Evolutionary conservation across 2,113 vertebrate species (phyloP).

Genomic region (Nipponia nippon): DNA sequence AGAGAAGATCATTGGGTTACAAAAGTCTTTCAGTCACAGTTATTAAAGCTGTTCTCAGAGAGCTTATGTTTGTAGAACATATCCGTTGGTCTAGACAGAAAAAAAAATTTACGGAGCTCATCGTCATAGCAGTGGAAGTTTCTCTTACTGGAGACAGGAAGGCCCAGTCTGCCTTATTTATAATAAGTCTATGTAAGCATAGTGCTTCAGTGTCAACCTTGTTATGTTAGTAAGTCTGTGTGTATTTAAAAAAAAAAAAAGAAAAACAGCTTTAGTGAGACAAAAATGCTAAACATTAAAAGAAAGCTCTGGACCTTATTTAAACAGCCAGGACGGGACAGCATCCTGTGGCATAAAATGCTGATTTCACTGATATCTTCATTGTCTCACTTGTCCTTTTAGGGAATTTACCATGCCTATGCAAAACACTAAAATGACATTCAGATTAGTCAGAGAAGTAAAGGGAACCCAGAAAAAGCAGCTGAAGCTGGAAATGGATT

Average conservation of each 20-base stretch:
- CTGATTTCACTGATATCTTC: neutral
- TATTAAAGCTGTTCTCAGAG: neutral
- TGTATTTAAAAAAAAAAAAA: neutral
- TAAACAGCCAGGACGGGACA: neutral
- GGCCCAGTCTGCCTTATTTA: neutral
- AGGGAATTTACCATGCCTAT: neutral
- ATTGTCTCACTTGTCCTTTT: neutral
- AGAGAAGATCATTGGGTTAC: neutral
- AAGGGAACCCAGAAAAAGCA: neutral
- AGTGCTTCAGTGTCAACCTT: neutral
- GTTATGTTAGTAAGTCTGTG: neutral
- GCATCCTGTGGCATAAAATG: neutral
- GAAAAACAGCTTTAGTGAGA: neutral
- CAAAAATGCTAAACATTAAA: neutral
- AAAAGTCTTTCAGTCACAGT: neutral
- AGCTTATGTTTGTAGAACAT: neutral
- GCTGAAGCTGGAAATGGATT: neutral
- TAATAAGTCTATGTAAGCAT: neutral
- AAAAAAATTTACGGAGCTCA: neutral
- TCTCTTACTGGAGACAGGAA: neutral
- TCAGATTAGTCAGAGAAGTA: slow-evolving; percentile 27
- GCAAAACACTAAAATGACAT: slow-evolving; percentile 13
- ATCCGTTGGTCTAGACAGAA: neutral
- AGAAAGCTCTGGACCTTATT: neutral
- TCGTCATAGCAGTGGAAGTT: fast-evolving